Conservation (phyloP, 1,140 invertebrate species). For the Tigriopus japonicus region DNA sequence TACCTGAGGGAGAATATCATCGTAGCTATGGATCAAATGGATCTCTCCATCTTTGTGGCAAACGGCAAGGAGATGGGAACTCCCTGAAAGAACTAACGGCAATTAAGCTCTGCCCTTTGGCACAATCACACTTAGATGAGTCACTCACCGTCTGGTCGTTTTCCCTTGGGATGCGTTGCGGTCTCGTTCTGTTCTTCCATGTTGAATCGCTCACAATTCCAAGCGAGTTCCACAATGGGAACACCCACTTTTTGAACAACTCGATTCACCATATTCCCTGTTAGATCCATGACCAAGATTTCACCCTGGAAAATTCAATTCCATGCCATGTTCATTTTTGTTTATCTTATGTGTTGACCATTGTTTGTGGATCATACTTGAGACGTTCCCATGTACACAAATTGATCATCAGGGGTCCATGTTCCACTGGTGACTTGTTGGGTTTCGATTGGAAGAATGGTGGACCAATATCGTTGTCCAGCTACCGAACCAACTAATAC, state of each 20-base stretch:
- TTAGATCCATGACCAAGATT: slow-evolving; percentile 86
- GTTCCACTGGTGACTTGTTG: slow-evolving; percentile 54
- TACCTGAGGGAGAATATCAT: slow-evolving; percentile 57
- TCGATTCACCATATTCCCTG: slow-evolving; percentile 81
- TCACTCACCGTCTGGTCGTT: background rate
- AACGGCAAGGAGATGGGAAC: slow-evolving; percentile 57
- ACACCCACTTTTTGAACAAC: slow-evolving; percentile 56
- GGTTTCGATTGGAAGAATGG: slow-evolving; percentile 80
- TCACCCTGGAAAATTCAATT: slow-evolving; percentile 41
- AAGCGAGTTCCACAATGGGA: slow-evolving; percentile 66
- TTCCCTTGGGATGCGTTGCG: background rate
- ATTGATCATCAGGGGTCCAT: slow-evolving; percentile 93
- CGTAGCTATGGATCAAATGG: slow-evolving; percentile 67
- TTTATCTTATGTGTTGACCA: background rate
- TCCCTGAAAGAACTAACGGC: background rate
- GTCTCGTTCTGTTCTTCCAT: slow-evolving; percentile 68
- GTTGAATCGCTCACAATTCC: slow-evolving; percentile 94
- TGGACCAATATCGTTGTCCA: slow-evolving; percentile 94
- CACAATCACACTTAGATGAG: background rate
- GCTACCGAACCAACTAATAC: slow-evolving; percentile 88
- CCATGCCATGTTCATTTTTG: background rate
- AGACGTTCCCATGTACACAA: slow-evolving; percentile 32
- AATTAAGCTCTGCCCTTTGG: background rate
- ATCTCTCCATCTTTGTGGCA: slow-evolving; percentile 71
- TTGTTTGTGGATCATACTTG: background rate